Percentiles rank a stretch among this genome's conserved stretches.
These are phyloP conservation scores for Tetheella fluctuosa DNA, from an alignment of 2,888 invertebrate genomes.

Conservation along the genomic window DNA sequence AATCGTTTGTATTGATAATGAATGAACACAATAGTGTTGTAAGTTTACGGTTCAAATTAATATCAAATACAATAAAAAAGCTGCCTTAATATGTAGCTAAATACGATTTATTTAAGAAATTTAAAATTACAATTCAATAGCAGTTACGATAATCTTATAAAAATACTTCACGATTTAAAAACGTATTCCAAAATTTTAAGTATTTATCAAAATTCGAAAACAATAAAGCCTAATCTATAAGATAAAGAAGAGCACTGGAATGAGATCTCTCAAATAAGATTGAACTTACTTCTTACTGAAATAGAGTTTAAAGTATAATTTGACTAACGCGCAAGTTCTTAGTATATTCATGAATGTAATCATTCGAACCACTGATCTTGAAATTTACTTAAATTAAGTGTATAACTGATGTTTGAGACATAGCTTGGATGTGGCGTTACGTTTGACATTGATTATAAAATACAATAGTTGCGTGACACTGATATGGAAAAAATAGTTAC, in stretches of 20 bases:
- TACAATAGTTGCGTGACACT: not conserved
- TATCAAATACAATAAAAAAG: too few species aligned
- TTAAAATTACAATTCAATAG: too few species aligned
- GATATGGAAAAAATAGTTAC: too few species aligned
- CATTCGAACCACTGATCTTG: conserved; percentile 21
- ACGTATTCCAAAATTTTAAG: too few species aligned
- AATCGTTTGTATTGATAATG: not conserved
- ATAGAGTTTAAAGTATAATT: not conserved
- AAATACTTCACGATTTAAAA: too few species aligned
- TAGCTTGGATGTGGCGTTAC: not conserved
- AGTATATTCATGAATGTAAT: conserved; percentile 17
- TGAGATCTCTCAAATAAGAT: too few species aligned
- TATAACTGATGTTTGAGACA: conserved; percentile 13
- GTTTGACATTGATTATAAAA: not conserved
- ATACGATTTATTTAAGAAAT: too few species aligned
- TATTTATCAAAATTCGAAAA: too few species aligned
- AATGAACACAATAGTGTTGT: not conserved
- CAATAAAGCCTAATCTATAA: too few species aligned
- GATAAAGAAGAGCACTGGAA: too few species aligned
- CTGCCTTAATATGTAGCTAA: too few species aligned
- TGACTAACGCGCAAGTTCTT: conserved; percentile 1
- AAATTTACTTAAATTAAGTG: conserved; percentile 19
- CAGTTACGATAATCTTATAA: too few species aligned
- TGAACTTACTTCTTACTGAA: not conserved
- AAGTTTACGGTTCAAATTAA: not conserved